Evolutionary conservation across 1,140 invertebrate species (phyloP).

Genomic region (Diabrotica virgifera): DNA sequence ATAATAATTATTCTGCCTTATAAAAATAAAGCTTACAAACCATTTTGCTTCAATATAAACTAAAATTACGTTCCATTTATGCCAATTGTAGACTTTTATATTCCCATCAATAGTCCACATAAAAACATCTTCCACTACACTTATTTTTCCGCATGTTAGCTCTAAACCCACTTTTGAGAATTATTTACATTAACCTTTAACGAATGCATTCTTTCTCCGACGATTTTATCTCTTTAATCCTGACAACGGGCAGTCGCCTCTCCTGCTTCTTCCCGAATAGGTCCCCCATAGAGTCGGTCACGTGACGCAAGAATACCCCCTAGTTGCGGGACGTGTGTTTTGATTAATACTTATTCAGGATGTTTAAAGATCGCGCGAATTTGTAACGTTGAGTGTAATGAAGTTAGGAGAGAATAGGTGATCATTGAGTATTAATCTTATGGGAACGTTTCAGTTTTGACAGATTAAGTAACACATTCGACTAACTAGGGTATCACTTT

Average conservation of each 20-base stretch:
- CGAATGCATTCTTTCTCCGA: background rate
- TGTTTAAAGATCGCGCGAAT: background rate
- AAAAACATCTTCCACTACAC: background rate
- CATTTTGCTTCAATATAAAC: too few species aligned
- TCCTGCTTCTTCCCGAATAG: background rate
- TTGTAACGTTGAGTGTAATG: too few species aligned
- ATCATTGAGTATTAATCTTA: too few species aligned
- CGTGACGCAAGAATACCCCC: background rate
- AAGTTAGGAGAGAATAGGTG: too few species aligned
- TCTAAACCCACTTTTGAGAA: background rate
- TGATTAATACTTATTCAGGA: background rate
- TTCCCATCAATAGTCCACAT: too few species aligned
- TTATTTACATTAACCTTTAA: constrained; percentile 3
- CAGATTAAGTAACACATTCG: too few species aligned
- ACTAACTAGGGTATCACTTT: too few species aligned
- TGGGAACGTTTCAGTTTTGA: too few species aligned
- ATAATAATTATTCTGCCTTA: too few species aligned
- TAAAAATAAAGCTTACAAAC: too few species aligned
- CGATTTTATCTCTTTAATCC: constrained; percentile 1
- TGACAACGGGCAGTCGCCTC: background rate
- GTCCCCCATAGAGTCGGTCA: background rate
- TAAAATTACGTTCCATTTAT: too few species aligned
- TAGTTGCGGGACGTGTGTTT: background rate
- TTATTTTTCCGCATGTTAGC: background rate
- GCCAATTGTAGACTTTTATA: too few species aligned